Conservation (phyloP, 1,140 invertebrate species). For the Drosophila aff. region DNA sequence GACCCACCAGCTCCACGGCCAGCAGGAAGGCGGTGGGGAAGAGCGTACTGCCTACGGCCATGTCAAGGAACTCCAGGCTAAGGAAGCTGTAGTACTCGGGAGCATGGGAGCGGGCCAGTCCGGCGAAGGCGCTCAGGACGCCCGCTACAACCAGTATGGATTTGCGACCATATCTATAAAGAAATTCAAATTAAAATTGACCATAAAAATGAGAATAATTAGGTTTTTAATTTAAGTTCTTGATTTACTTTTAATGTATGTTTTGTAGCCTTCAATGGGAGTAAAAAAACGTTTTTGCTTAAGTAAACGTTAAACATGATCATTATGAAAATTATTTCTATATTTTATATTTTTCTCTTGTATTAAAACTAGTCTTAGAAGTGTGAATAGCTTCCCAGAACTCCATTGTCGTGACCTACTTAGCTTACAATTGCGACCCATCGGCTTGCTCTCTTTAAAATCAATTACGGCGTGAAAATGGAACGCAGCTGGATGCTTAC, state of each 20-base stretch:
- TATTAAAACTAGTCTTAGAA: not conserved
- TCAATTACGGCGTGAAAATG: not conserved
- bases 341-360: not conserved
- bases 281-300: no score
- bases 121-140: constrained; percentile 87
- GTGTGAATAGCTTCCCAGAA: not conserved
- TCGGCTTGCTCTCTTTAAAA: not conserved
- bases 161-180: constrained; percentile 88
- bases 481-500: not conserved
- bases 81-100: constrained; percentile 88
- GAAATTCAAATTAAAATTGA: not conserved
- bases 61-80: constrained; percentile 88
- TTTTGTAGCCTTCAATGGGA: no score
- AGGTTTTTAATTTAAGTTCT: no score
- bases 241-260: no score
- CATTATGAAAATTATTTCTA: fast-evolving
- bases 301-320: no score
- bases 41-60: constrained; percentile 87
- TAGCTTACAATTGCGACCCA: not conserved
- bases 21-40: constrained; percentile 88
- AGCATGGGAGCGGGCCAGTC: constrained; percentile 88
- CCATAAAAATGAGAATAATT: no score
- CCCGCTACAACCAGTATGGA: constrained; percentile 87
- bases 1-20: constrained; percentile 91
- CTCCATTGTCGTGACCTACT: no score